These are phyloP conservation scores for Gadopsis bispinosus DNA, from an alignment of 2,797 vertebrate species.

Conservation along the genomic window DNA sequence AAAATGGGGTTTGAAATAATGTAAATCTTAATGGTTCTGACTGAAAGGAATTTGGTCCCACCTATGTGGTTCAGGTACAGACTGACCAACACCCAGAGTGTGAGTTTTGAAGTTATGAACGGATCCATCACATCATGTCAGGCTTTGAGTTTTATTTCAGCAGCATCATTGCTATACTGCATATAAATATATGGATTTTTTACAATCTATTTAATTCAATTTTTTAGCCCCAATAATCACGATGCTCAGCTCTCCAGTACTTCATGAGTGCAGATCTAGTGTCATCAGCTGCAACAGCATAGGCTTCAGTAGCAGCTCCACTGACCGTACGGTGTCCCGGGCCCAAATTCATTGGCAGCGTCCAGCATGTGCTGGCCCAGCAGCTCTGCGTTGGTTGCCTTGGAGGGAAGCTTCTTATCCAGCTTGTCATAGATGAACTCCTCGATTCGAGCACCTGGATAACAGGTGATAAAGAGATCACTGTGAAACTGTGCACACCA, in stretches of 20 bases:
- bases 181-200: too few relatives aligned
- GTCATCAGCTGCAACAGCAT: background rate
- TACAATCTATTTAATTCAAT: too few relatives aligned
- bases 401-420: slow-evolving; percentile 93
- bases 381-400: slow-evolving; percentile 92
- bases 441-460: slow-evolving; percentile 92
- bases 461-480: background rate
- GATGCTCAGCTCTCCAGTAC: background rate
- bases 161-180: too few relatives aligned
- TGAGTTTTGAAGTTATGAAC: too few relatives aligned
- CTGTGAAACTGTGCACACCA: background rate
- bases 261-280: background rate
- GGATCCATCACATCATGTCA: too few relatives aligned
- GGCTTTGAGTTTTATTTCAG: too few relatives aligned
- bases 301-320: slow-evolving; percentile 10
- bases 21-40: background rate
- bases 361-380: slow-evolving; percentile 97
- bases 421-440: slow-evolving; percentile 98
- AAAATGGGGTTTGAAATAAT: background rate
- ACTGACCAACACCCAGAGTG: background rate
- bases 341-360: slow-evolving; percentile 92
- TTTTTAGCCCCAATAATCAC: too few relatives aligned
- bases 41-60: background rate
- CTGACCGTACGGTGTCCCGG: slow-evolving; percentile 93
- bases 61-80: too few relatives aligned